Percentiles rank a stretch among this genome's conserved stretches.
Evolutionary conservation across 2,888 invertebrate genomes (phyloP).

Genomic region (Ecliptopera silaceata): DNA sequence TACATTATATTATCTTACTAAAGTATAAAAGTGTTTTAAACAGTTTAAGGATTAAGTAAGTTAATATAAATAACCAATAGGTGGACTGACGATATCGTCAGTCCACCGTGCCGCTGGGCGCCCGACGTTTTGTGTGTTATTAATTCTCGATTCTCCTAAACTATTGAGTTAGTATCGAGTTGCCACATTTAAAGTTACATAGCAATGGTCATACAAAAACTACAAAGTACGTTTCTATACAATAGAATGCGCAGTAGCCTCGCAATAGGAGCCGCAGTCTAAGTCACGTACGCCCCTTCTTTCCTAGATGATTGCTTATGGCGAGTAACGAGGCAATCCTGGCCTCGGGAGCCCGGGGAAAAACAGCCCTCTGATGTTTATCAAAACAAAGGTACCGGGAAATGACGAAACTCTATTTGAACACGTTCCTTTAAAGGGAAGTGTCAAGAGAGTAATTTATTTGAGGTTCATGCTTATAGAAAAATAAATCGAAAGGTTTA

Average conservation of each 20-base stretch:
- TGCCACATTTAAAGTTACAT: no score
- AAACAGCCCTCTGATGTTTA: constrained; percentile 44
- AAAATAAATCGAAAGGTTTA: not conserved
- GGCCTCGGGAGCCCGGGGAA: constrained; percentile 31
- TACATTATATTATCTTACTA: no score
- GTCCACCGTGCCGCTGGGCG: no score
- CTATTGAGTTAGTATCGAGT: no score
- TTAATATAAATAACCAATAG: no score
- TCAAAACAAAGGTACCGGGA: constrained; percentile 43
- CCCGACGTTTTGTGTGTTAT: no score
- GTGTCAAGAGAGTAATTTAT: constrained; percentile 12
- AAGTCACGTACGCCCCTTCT: constrained; percentile 37
- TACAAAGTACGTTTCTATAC: constrained; percentile 4
- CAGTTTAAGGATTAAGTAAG: no score
- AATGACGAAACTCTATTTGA: constrained; percentile 41
- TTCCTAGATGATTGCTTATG: constrained; percentile 49
- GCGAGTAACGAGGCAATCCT: constrained; percentile 41
- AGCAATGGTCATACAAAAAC: no score
- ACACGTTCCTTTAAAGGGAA: constrained; percentile 29
- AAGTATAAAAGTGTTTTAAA: no score
- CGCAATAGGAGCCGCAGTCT: constrained; percentile 31
- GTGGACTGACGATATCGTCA: no score
- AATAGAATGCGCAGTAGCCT: not conserved
- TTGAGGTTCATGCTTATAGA: not conserved
- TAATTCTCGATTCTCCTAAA: no score